Evolutionary conservation across 2,797 vertebrate genomes (phyloP).

Genomic region (Rallus crepitans): DNA sequence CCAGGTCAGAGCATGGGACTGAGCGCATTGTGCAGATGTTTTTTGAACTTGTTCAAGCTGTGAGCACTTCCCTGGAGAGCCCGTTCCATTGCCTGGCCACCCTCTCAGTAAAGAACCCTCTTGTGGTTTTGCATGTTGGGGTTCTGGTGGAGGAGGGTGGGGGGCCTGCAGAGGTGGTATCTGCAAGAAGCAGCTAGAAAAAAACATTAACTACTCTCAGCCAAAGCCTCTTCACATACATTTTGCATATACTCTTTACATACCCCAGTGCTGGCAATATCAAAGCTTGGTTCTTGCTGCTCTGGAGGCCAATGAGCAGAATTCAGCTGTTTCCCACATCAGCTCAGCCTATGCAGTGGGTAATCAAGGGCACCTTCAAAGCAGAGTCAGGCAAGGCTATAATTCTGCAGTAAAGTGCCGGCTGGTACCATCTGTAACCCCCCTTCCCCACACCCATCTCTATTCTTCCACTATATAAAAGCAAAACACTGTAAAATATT

Average conservation of each 20-base stretch:
- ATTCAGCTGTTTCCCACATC: neutral
- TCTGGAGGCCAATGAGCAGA: neutral
- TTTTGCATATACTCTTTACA: neutral
- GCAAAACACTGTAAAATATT: constrained; percentile 58
- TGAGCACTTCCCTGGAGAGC: too few species aligned
- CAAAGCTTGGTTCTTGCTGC: neutral
- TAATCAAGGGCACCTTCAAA: constrained; percentile 32
- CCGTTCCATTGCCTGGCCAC: too few species aligned
- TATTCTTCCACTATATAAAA: neutral
- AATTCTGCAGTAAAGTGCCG: neutral
- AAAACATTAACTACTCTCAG: neutral
- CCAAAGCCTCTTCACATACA: neutral
- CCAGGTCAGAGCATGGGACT: too few species aligned
- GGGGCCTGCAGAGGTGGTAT: too few species aligned
- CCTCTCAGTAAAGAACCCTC: too few species aligned
- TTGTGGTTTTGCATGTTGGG: too few species aligned
- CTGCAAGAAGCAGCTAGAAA: too few species aligned
- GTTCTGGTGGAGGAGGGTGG: too few species aligned
- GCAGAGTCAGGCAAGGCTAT: neutral
- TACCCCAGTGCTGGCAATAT: neutral
- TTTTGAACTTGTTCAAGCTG: too few species aligned
- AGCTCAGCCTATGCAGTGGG: neutral
- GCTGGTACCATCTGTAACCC: neutral
- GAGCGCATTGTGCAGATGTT: too few species aligned
- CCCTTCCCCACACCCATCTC: neutral